Conservation (phyloP, 2,888 invertebrate genomes). For the Acanthosepion lycidas region DNA sequence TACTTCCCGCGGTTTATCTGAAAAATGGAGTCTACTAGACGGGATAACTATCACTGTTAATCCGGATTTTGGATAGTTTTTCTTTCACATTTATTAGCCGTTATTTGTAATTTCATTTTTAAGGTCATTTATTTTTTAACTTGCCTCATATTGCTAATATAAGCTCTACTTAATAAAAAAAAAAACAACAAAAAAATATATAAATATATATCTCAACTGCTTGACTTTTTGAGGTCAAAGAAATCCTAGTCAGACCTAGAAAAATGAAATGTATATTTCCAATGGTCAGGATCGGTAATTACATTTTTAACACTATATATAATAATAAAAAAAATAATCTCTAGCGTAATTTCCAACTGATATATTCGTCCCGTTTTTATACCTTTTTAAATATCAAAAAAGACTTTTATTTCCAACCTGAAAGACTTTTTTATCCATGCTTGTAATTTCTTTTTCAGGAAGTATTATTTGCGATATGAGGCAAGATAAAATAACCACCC, state of each 20-base stretch:
- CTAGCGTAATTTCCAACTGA: no score
- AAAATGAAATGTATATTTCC: background rate
- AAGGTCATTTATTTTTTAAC: background rate
- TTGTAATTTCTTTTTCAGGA: background rate
- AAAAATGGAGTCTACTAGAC: constrained; percentile 37
- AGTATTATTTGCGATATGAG: background rate
- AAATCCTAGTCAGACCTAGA: background rate
- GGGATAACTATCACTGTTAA: constrained; percentile 40
- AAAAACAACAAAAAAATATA: background rate
- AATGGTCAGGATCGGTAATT: background rate
- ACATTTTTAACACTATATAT: no score
- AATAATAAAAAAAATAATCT: no score
- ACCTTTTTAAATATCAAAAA: no score
- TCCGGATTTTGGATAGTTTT: constrained; percentile 36
- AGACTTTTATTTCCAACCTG: no score
- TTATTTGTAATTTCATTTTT: background rate
- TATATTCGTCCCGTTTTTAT: no score
- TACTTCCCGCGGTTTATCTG: background rate
- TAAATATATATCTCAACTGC: background rate
- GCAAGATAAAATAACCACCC: background rate
- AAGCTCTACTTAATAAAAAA: background rate
- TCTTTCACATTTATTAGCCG: background rate
- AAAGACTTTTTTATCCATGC: no score
- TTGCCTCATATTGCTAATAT: background rate
- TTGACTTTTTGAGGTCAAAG: background rate